Conservation (phyloP, 2,797 vertebrate species). For the Halcyon leucocephala region DNA sequence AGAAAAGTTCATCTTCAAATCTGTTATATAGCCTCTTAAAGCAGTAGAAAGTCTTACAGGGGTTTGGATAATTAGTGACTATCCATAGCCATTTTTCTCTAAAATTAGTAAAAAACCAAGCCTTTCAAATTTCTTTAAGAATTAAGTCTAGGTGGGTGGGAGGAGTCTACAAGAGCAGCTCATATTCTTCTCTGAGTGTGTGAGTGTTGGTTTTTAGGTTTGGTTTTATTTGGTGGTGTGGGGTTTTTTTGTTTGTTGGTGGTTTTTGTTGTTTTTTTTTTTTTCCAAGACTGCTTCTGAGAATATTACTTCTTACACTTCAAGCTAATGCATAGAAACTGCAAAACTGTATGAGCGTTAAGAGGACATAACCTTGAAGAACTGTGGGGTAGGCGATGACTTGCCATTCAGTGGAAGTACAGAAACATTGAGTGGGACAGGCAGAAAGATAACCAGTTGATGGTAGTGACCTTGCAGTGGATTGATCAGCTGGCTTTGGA, state of each 20-base stretch:
- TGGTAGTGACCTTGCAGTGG: background rate
- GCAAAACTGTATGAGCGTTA: background rate
- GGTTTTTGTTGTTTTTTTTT: background rate
- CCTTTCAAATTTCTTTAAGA: background rate
- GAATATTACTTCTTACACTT: background rate
- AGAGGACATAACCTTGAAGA: background rate
- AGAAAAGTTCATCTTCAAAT: background rate
- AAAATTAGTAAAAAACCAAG: background rate
- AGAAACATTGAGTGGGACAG: accelerated
- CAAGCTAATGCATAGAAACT: background rate
- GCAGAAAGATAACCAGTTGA: background rate
- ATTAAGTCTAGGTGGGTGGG: background rate
- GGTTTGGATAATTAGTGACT: background rate
- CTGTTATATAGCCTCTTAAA: background rate
- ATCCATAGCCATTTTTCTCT: background rate
- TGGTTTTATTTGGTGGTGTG: background rate
- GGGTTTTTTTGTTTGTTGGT: background rate
- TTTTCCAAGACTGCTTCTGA: background rate
- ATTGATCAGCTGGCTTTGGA: background rate
- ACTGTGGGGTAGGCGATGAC: no score
- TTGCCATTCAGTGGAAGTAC: background rate
- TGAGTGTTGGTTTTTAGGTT: background rate
- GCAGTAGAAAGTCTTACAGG: background rate
- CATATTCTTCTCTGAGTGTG: background rate
- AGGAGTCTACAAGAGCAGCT: background rate